Evolutionary conservation across 2,113 vertebrate species (phyloP).

Genomic region (Pipra filicauda): DNA sequence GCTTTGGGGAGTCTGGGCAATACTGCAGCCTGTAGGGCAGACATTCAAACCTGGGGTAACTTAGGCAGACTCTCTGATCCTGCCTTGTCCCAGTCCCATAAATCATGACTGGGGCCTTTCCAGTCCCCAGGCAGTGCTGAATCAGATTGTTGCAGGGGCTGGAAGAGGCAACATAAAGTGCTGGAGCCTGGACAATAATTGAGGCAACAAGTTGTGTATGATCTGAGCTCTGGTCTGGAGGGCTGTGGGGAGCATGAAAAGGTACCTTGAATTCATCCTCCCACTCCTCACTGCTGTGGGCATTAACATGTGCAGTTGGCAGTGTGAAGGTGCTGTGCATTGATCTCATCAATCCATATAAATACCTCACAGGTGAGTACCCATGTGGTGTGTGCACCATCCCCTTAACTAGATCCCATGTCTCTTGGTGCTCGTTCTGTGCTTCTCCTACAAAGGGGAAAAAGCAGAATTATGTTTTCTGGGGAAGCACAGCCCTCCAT

Average conservation of each 20-base stretch:
- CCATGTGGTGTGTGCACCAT: no score
- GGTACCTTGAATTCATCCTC: not conserved
- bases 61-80: not conserved
- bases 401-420: not conserved
- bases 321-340: not conserved
- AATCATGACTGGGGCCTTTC: not conserved
- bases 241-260: not conserved
- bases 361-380: not conserved
- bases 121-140: not conserved
- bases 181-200: not conserved
- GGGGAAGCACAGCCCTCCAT: not conserved
- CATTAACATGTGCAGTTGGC: not conserved
- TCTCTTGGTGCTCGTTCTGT: not conserved
- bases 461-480: not conserved
- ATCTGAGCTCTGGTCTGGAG: not conserved
- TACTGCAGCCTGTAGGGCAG: not conserved
- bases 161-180: not conserved
- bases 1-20: not conserved
- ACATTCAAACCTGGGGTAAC: not conserved
- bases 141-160: fast-evolving
- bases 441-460: not conserved
- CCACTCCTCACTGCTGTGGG: not conserved
- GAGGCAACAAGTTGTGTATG: not conserved
- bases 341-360: not conserved
- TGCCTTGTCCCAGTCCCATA: not conserved